Conservation (phyloP, 2,888 invertebrate species). For the Pyrrhia umbra region DNA sequence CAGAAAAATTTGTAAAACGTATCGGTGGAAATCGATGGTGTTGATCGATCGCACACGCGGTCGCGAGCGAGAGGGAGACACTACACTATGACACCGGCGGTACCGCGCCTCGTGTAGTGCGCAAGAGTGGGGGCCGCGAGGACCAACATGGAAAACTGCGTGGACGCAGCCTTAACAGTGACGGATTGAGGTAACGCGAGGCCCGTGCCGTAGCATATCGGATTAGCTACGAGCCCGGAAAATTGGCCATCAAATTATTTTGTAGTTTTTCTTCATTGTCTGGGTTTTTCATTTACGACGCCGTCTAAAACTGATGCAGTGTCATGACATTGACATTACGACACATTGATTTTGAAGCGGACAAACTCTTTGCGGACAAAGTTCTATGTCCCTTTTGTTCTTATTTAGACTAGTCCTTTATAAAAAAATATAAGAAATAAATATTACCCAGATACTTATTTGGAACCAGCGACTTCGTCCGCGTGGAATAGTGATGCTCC, state of each 20-base stretch:
- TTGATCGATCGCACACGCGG: slow-evolving; percentile 79
- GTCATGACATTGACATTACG: background rate
- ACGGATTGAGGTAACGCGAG: slow-evolving; percentile 46
- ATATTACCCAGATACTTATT: no score
- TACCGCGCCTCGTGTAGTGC: slow-evolving; percentile 67
- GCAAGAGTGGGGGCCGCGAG: slow-evolving; percentile 81
- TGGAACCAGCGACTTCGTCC: no score
- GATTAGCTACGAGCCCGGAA: slow-evolving; percentile 7
- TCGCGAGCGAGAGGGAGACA: slow-evolving; percentile 78
- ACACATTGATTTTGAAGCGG: no score
- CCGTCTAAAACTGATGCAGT: background rate
- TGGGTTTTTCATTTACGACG: background rate
- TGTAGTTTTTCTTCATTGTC: background rate
- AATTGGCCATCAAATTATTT: slow-evolving; percentile 14
- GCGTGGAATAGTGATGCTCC: no score
- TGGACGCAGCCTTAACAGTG: slow-evolving; percentile 73
- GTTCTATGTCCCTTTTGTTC: no score
- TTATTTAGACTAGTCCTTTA: no score
- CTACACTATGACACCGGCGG: slow-evolving; percentile 72
- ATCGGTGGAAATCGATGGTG: slow-evolving; percentile 75
- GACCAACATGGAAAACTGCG: slow-evolving; percentile 82
- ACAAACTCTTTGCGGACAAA: no score
- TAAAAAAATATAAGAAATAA: no score
- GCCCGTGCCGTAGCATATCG: slow-evolving; percentile 3
- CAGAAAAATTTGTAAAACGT: slow-evolving; percentile 84